Evolutionary conservation across 2,797 vertebrate genomes (phyloP).

Genomic region (Phylloscopus collybita): DNA sequence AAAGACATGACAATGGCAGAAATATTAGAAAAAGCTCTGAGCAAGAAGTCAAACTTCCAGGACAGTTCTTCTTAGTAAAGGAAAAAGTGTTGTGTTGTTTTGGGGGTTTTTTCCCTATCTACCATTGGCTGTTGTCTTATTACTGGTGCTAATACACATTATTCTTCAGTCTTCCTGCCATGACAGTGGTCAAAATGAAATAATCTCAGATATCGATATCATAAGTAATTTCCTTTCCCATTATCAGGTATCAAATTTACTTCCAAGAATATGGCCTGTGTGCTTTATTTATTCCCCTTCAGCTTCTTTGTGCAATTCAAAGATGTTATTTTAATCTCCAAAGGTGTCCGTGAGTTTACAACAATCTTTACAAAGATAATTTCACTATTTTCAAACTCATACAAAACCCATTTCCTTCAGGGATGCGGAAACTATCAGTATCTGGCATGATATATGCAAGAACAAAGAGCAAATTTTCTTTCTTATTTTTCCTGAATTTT

Average conservation of each 20-base stretch:
- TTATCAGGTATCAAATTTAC: neutral
- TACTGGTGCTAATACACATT: neutral
- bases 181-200: neutral
- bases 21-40: neutral
- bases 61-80: neutral
- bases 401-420: neutral
- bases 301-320: neutral
- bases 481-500: neutral
- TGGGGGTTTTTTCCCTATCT: neutral
- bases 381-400: neutral
- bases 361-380: neutral
- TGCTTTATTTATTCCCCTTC: neutral
- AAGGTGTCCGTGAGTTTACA: neutral
- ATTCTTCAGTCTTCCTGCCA: neutral
- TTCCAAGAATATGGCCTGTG: neutral
- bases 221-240: neutral
- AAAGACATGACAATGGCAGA: neutral
- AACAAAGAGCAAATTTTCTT: neutral
- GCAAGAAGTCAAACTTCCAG: neutral
- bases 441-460: neutral
- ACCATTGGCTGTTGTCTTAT: neutral
- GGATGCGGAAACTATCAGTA: neutral
- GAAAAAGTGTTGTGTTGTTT: rapidly evolving
- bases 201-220: neutral
- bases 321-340: neutral